Conservation (phyloP, 2,797 vertebrate genomes). For the Austrolebias charrua region DNA sequence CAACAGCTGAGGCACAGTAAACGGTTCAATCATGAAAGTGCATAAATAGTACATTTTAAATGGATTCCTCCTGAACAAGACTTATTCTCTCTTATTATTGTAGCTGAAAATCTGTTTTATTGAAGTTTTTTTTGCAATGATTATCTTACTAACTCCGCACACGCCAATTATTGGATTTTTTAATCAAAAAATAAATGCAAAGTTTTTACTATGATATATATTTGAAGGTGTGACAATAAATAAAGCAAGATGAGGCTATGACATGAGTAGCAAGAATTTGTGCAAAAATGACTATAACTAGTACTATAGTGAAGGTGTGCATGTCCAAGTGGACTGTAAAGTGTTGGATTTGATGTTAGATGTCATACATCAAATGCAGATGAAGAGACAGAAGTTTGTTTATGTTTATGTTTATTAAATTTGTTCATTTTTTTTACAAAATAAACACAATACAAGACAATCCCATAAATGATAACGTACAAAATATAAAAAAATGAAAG, state of each 20-base stretch:
- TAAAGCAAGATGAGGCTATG: background rate
- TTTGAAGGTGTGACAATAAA: background rate
- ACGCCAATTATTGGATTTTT: conserved; percentile 7
- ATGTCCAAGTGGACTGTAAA: conserved; percentile 5
- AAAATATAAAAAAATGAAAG: no score
- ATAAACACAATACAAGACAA: no score
- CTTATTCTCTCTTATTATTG: conserved; percentile 7
- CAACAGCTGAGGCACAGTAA: conserved; percentile 5
- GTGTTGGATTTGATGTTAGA: conserved; percentile 10
- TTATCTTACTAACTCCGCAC: background rate
- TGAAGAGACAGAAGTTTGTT: conserved; percentile 3
- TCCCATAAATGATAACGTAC: no score
- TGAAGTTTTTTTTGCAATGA: background rate
- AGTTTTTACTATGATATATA: background rate
- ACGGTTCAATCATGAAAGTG: conserved; percentile 5
- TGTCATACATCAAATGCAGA: conserved; percentile 14
- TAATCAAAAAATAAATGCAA: conserved; percentile 8
- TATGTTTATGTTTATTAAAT: no score
- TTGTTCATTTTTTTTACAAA: no score
- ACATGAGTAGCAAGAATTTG: background rate
- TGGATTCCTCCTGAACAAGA: no score
- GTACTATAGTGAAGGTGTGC: background rate
- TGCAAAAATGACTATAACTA: background rate
- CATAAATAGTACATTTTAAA: conserved; percentile 10
- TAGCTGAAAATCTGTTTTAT: conserved; percentile 19